Evolutionary conservation across 2,888 invertebrate species (phyloP), one percentile per base, ranked within the genome.

Genomic region (Cantharis flavilabris): DNA sequence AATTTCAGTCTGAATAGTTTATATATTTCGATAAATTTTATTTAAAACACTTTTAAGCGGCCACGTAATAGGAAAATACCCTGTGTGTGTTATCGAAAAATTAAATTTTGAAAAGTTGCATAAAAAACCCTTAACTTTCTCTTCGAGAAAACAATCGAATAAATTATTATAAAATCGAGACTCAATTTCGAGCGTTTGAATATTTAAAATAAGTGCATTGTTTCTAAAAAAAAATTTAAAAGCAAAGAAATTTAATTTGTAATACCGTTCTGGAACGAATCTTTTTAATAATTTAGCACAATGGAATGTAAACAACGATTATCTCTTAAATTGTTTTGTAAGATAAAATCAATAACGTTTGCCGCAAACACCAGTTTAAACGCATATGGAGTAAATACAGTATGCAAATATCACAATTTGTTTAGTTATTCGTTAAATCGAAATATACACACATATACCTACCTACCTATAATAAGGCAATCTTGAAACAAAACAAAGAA

Each of bases 391-490:
- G 20, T 67, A 23, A 67, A 67, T 67, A 67, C 26, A 71, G 75
- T 75, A 75, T 72, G 71, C 75, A 77, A 75, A 78, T 78, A 78
- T 78, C 77, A 78, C 77, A 78, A 72, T 78, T 62, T 75, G 75
- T 69, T 70, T 78, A 78, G 77, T 78, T 77, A 75, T 69, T 71
- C 62, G 75, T 67, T 78, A 78, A 65, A 73, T 75, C 62, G 77
- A 78, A 75, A 78, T 78, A 78, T 70, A 67, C 65, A 67, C 65
- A 67, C 65, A 67, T 67, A 67, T 67, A 67, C 65, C 65, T 67
- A 67, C 65, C 65, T 67, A 67, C 65, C 26, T 67, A 70, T 75
- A 76, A 77, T 79, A 81, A 80, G 82, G 80, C 80, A 79, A 78
- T 80, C 78, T 78, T 74, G 65, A 67, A 67, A 67, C 64, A 76